Conservation (phyloP, 2,797 vertebrate species). For the Aquila chrysaetos region DNA sequence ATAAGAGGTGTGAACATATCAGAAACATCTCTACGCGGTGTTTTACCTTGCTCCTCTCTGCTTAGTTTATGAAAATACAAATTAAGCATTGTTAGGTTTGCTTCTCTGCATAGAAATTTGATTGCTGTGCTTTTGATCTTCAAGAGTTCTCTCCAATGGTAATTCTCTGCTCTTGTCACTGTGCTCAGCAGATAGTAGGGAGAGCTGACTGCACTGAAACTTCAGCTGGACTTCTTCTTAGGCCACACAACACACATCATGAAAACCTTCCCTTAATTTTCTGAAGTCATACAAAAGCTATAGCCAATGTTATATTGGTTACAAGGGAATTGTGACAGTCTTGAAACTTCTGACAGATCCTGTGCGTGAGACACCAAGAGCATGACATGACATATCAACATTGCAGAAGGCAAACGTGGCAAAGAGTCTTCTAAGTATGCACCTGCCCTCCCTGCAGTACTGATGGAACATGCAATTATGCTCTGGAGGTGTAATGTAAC, state of each 20-base stretch:
- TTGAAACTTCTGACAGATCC: background rate
- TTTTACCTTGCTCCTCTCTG: background rate
- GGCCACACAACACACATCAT: background rate
- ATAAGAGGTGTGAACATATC: background rate
- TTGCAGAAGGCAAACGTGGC: background rate
- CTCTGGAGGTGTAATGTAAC: background rate
- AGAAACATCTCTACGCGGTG: background rate
- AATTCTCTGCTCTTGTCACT: background rate
- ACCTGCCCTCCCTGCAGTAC: background rate
- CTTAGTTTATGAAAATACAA: background rate
- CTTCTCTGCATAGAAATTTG: background rate
- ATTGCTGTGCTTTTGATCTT: background rate
- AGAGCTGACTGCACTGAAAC: background rate
- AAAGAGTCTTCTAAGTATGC: background rate
- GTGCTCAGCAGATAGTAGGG: background rate
- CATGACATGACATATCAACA: background rate
- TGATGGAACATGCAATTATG: background rate
- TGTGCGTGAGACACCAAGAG: background rate
- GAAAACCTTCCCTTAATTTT: background rate
- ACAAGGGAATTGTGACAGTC: background rate
- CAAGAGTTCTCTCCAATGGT: background rate
- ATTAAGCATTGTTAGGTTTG: background rate
- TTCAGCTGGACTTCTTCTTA: background rate
- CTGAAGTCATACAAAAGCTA: background rate
- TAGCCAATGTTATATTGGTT: background rate